A percentile compares a stretch with the other conserved stretches of the same genome.
These are phyloP conservation scores for Hyles vespertilio DNA, from an alignment of 1,140 invertebrate species.

Conservation along the genomic window DNA sequence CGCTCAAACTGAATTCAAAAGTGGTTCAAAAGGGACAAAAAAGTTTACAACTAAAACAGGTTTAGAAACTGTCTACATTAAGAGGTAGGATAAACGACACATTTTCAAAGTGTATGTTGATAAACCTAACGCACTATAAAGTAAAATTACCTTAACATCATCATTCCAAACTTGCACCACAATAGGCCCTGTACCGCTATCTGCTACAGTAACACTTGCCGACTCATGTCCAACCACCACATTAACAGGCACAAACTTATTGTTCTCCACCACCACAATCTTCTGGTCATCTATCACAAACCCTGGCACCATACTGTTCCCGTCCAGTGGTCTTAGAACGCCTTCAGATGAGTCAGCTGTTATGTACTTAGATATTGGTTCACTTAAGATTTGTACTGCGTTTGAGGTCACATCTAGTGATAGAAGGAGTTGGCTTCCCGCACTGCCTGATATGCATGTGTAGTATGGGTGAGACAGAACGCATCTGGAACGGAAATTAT, in stretches of 20 bases:
- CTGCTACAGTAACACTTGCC: conserved; percentile 48
- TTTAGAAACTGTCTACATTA: too few species aligned
- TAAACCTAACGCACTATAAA: conserved; percentile 1
- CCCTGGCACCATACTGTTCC: conserved; percentile 43
- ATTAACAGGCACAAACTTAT: conserved; percentile 44
- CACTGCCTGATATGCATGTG: conserved; percentile 76
- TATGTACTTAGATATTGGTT: conserved; percentile 53
- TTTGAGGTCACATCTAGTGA: conserved; percentile 72
- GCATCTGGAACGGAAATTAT: conserved; percentile 74
- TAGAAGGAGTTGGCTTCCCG: conserved; percentile 62
- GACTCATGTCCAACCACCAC: conserved; percentile 36
- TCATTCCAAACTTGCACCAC: conserved; percentile 57
- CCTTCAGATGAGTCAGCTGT: conserved; percentile 25
- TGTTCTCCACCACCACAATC: conserved; percentile 58
- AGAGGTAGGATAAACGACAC: too few species aligned
- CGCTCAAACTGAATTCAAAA: too few species aligned
- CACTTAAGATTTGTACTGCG: conserved; percentile 57
- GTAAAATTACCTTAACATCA: conserved; percentile 36
- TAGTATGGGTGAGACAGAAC: conserved; percentile 79
- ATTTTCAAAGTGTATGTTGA: neutral
- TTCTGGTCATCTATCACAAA: conserved; percentile 58
- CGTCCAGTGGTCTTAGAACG: conserved; percentile 30
- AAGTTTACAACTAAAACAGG: too few species aligned
- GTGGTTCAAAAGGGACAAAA: too few species aligned
- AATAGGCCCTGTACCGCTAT: conserved; percentile 40